Evolutionary conservation across 2,797 vertebrate species (phyloP), one percentile per base, ranked within the genome.

Genomic region (Brachyalestes nurse): DNA sequence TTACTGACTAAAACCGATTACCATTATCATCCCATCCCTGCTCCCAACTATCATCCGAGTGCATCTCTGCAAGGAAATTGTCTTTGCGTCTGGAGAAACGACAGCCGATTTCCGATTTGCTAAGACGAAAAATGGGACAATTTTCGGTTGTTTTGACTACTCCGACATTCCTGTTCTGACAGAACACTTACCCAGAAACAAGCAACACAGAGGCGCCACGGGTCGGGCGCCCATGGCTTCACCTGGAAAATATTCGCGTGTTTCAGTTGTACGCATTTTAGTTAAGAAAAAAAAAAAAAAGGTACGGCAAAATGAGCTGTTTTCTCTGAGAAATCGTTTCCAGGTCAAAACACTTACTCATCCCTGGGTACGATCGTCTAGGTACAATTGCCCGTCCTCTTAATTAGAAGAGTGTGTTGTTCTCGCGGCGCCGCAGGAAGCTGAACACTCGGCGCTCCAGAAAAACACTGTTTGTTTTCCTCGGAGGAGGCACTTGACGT

Each of bases 381-480:
- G 19, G 65, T 69, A 45, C 65, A 42, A 47, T 47, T 23, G 42
- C 65, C 38, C 65, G 17, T 69, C 65, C 65, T 69, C 65, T 78
- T 82, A 78, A 82, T 78, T 78, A 78, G 23, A 17, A 19, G 21
- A 45, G 8, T 55, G 55, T 57, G 34, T 38, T 77, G 34, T 67
- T 77, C 75, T 58, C 28, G 6, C n/a, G 13, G 10, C 10, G 53
- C 13, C 28, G 38, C 75, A 67, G 51, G 71, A 67, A 66, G 51
- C 7, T 14, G n/a, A 69, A 57, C 49, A 28, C 64, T 57, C 40
- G 12, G 28, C 67, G 34, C 38, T 61, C 21, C 51, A 47, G 64
- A 72, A 67, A 47, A n/a, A 14, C 40, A 58, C 70, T 66, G 47
- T 78, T 85, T 81, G 74, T 66, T 71, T 82, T 62, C 83, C 65